Evolutionary conservation across 2,113 vertebrate genomes (phyloP).

Genomic region (Megalops atlanticus): DNA sequence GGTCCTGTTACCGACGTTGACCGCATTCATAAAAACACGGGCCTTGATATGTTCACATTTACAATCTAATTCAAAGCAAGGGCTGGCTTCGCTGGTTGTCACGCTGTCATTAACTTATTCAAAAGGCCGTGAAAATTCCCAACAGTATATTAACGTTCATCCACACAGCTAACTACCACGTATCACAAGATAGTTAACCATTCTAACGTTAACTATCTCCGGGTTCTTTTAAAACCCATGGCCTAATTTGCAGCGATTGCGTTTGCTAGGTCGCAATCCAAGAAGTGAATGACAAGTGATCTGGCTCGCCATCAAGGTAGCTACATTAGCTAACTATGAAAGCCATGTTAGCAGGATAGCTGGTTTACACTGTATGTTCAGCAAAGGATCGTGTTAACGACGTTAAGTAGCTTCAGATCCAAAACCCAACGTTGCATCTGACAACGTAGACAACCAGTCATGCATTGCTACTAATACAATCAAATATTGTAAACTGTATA

Average conservation of each 20-base stretch:
- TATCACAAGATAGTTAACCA: too few relatives aligned
- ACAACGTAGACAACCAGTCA: too few relatives aligned
- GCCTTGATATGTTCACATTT: slow-evolving; percentile 8
- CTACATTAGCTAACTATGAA: too few relatives aligned
- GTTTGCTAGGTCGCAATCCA: neutral
- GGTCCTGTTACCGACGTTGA: slow-evolving; percentile 12
- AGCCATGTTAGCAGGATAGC: too few relatives aligned
- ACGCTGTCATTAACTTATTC: neutral
- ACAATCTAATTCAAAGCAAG: slow-evolving; percentile 9
- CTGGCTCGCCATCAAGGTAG: too few relatives aligned
- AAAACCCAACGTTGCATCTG: too few relatives aligned
- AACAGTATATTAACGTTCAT: neutral
- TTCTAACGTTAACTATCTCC: neutral
- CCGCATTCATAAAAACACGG: neutral
- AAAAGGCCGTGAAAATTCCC: neutral
- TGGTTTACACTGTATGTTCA: too few relatives aligned
- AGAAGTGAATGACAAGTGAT: too few relatives aligned
- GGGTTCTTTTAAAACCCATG: neutral
- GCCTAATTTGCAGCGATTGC: neutral
- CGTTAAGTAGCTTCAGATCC: too few relatives aligned
- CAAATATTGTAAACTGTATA: neutral
- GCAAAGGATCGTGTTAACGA: too few relatives aligned
- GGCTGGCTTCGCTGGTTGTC: neutral
- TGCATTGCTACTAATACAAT: neutral
- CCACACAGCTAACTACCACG: too few relatives aligned